Evolutionary conservation across 2,797 vertebrate genomes (phyloP).

Genomic region (Hoplostethus mediterraneus): DNA sequence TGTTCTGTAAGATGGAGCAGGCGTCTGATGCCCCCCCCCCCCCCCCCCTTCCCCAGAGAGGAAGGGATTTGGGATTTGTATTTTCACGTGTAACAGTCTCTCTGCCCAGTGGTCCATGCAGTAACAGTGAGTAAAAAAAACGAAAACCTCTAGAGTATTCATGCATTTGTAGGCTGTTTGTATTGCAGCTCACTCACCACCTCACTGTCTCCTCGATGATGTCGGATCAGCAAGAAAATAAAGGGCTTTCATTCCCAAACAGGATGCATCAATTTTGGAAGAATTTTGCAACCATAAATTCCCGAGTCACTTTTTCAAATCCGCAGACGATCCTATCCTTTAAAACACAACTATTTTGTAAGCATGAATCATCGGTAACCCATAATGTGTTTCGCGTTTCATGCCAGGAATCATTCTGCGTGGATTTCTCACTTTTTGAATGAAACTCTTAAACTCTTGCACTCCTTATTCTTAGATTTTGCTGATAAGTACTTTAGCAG

Average conservation of each 20-base stretch:
- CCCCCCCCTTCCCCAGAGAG: slow-evolving; percentile 1
- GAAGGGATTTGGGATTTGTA: slow-evolving; percentile 3
- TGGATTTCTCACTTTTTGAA: background rate
- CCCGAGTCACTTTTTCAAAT: no score
- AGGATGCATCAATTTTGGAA: no score
- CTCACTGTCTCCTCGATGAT: no score
- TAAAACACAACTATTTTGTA: background rate
- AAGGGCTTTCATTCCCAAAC: no score
- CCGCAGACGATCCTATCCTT: no score
- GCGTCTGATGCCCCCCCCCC: background rate
- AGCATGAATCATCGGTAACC: background rate
- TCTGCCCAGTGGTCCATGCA: no score
- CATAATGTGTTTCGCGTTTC: background rate
- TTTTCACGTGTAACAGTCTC: slow-evolving; percentile 18
- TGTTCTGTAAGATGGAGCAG: slow-evolving; percentile 18
- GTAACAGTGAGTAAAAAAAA: slow-evolving; percentile 3
- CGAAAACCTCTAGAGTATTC: background rate
- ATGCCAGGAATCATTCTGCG: background rate
- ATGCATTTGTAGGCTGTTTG: slow-evolving; percentile 1
- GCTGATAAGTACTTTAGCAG: background rate
- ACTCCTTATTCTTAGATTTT: background rate
- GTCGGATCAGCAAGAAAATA: no score
- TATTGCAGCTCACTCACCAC: background rate
- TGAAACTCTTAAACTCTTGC: background rate
- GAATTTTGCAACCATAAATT: no score